Conservation (phyloP, 2,888 invertebrate species). For the Temnothorax rugatulus region DNA sequence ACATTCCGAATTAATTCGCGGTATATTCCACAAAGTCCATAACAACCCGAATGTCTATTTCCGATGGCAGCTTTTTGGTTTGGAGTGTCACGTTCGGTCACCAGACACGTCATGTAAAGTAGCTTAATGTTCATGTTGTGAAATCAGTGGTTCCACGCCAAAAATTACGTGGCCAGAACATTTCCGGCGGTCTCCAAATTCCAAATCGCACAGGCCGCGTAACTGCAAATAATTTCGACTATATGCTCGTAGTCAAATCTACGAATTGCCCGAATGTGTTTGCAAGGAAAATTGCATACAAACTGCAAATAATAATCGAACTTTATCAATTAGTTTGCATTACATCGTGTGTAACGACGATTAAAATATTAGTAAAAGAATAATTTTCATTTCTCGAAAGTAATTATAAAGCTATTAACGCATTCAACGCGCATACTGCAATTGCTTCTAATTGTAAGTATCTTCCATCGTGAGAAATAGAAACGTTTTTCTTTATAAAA, state of each 20-base stretch:
- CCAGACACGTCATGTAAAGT: conserved; percentile 25
- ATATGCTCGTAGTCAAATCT: neutral
- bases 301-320: conserved; percentile 1
- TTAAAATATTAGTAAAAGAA: neutral
- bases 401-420: neutral
- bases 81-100: conserved; percentile 26
- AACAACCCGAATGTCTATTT: conserved; percentile 32
- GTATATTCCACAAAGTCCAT: conserved; percentile 38
- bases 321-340: neutral
- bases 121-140: conserved; percentile 42
- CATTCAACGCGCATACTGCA: neutral
- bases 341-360: neutral
- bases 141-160: conserved; percentile 26
- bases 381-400: neutral
- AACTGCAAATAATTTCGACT: conserved; percentile 25
- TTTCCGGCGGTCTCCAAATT: neutral
- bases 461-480: neutral
- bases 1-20: conserved; percentile 46
- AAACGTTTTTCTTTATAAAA: neutral
- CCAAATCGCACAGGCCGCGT: conserved; percentile 26
- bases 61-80: conserved; percentile 31
- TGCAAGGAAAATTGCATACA: neutral
- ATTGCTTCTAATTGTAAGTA: neutral
- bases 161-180: conserved; percentile 25
- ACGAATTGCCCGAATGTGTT: neutral